phyloP scores from a whole-genome alignment of 2,797 vertebrate genomes.

The Anguilla anguilla region DNA sequence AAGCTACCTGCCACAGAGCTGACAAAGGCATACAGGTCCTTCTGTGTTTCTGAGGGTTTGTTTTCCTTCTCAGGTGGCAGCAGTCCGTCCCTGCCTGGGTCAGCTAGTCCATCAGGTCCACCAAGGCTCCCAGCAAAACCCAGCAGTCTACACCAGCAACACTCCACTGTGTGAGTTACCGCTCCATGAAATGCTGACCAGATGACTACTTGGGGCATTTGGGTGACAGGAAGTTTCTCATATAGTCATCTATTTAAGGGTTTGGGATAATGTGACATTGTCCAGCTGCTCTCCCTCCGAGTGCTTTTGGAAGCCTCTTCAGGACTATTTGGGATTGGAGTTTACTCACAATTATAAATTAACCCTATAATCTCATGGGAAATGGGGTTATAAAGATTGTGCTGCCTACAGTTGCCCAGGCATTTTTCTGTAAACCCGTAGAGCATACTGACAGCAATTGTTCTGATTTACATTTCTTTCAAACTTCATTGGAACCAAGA shows the following conservation, averaged over 20 bases:
- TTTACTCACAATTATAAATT: background rate
- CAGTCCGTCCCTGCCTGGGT: constrained; percentile 30
- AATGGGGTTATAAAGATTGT: background rate
- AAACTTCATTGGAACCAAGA: background rate
- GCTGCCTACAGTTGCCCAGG: background rate
- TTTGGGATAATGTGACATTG: background rate
- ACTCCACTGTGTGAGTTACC: constrained; percentile 62
- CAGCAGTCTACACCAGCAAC: constrained; percentile 44
- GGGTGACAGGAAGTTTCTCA: background rate
- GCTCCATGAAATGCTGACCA: background rate
- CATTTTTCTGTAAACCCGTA: background rate
- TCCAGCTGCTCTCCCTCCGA: no score
- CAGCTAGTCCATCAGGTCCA: constrained; percentile 43
- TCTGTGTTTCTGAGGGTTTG: constrained; percentile 14
- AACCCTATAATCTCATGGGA: background rate
- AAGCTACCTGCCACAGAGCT: background rate
- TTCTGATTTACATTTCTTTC: background rate
- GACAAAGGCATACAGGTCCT: background rate
- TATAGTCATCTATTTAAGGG: background rate
- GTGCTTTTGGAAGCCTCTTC: background rate
- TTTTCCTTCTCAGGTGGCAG: constrained; percentile 24
- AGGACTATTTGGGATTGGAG: background rate
- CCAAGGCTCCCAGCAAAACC: constrained; percentile 60
- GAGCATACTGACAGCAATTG: background rate
- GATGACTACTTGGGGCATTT: background rate